phyloP scores from a whole-genome alignment of 2,797 vertebrate genomes.

The Ciconia nigra region DNA sequence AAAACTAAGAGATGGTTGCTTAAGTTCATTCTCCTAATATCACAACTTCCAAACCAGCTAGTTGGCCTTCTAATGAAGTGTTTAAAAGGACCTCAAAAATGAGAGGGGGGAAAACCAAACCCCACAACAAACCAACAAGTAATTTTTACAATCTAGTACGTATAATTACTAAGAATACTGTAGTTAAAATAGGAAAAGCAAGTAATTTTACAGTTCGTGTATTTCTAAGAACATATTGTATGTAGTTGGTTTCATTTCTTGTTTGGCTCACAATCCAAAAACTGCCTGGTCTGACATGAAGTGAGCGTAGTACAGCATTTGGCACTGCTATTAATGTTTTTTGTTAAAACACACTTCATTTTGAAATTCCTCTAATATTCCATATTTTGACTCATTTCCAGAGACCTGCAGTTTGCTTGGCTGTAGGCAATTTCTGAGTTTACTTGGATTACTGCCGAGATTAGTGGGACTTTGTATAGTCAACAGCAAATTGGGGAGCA shows the following conservation, averaged over 20 bases:
- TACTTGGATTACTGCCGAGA: neutral
- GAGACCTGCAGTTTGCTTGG: neutral
- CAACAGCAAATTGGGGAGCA: neutral
- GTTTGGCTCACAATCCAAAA: neutral
- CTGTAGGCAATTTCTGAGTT: neutral
- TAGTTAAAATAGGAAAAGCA: neutral
- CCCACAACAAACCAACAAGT: neutral
- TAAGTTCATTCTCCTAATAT: slow-evolving; percentile 42
- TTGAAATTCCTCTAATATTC: neutral
- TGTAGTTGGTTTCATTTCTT: neutral
- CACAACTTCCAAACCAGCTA: slow-evolving; percentile 5
- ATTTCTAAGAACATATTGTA: neutral
- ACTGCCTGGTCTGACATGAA: neutral
- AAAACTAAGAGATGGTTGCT: slow-evolving; percentile 36
- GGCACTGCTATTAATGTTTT: neutral
- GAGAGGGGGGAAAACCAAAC: neutral
- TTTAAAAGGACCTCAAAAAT: neutral
- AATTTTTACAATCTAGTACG: neutral
- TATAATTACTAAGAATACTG: neutral
- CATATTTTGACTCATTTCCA: neutral
- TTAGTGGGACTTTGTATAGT: neutral
- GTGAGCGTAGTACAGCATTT: neutral
- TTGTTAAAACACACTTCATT: neutral
- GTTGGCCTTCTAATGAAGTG: neutral
- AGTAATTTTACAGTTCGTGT: neutral